phyloP scores from a whole-genome alignment of 1,140 invertebrate species.

The Geopemphigus sp. region DNA sequence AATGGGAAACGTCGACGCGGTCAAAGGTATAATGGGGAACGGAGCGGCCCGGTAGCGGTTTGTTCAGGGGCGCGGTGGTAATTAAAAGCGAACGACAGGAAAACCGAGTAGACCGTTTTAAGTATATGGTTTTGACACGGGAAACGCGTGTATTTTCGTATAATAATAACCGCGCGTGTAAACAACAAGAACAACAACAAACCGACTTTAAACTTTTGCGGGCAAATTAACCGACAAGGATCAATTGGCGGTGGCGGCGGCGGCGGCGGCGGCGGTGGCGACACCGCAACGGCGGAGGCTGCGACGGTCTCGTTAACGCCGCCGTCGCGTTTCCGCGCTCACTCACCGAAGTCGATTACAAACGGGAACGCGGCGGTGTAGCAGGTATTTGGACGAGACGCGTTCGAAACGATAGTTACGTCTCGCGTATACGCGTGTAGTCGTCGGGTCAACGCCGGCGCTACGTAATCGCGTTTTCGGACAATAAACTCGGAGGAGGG shows the following conservation, averaged over 20 bases:
- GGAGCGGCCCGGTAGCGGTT: too few relatives aligned
- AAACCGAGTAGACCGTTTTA: too few relatives aligned
- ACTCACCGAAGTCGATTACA: not conserved
- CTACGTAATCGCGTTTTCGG: slow-evolving; percentile 12
- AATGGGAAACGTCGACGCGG: too few relatives aligned
- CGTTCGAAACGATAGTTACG: too few relatives aligned
- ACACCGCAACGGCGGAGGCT: not conserved
- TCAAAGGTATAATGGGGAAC: too few relatives aligned
- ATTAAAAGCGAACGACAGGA: not conserved
- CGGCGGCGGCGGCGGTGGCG: too few relatives aligned
- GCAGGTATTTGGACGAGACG: too few relatives aligned
- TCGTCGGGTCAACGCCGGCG: not conserved
- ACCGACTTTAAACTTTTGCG: slow-evolving; percentile 15
- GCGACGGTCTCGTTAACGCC: not conserved
- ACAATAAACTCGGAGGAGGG: slow-evolving; percentile 26
- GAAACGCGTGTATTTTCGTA: not conserved
- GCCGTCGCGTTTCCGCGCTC: not conserved
- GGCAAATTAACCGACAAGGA: slow-evolving; percentile 30
- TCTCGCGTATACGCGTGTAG: too few relatives aligned
- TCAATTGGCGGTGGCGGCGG: not conserved
- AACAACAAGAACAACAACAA: too few relatives aligned
- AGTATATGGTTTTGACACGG: too few relatives aligned
- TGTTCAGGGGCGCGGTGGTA: not conserved
- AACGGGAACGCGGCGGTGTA: too few relatives aligned
- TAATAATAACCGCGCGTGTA: too few relatives aligned